Percentiles rank a stretch among this genome's conserved stretches.
Conservation (phyloP, 1,140 invertebrate species). For the Bathynomus jamesi region DNA sequence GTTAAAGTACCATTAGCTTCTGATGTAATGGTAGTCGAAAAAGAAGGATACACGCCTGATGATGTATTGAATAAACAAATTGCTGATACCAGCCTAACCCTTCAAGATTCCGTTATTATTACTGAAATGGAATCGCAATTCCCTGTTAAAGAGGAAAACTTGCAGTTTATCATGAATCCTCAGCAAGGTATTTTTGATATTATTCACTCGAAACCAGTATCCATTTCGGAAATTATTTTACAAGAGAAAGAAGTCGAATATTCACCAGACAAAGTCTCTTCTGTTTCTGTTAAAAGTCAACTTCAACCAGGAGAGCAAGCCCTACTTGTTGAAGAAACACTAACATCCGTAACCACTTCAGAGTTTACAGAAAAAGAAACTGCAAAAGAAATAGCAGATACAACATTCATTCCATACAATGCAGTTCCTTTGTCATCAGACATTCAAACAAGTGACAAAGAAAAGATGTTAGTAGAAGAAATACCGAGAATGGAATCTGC, state of each 20-base stretch:
- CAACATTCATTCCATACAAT: not conserved
- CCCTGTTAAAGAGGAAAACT: conserved; percentile 12
- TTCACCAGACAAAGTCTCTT: not conserved
- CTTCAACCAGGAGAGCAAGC: conserved; percentile 8
- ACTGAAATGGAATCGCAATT: conserved; percentile 24
- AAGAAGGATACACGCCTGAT: conserved; percentile 37
- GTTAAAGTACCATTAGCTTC: conserved; percentile 21
- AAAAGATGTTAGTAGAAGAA: not conserved
- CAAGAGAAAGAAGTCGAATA: conserved; percentile 7
- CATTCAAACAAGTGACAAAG: not conserved
- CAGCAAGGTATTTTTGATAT: conserved; percentile 22
- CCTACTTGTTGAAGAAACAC: conserved; percentile 7
- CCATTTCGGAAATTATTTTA: conserved; percentile 39
- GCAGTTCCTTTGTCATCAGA: not conserved
- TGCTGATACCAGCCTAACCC: conserved; percentile 51
- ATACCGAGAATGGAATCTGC: conserved; percentile 9
- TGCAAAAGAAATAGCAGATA: not conserved
- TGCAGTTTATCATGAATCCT: conserved; percentile 8
- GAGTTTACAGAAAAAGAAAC: not conserved
- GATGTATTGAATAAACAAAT: conserved; percentile 39
- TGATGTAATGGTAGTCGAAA: conserved; percentile 21
- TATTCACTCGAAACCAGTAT: conserved; percentile 22
- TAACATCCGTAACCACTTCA: not conserved
- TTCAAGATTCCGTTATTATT: conserved; percentile 55
- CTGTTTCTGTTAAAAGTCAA: conserved; percentile 5